Conservation (phyloP, 2,888 invertebrate species). For the Abrostola triplasia region DNA sequence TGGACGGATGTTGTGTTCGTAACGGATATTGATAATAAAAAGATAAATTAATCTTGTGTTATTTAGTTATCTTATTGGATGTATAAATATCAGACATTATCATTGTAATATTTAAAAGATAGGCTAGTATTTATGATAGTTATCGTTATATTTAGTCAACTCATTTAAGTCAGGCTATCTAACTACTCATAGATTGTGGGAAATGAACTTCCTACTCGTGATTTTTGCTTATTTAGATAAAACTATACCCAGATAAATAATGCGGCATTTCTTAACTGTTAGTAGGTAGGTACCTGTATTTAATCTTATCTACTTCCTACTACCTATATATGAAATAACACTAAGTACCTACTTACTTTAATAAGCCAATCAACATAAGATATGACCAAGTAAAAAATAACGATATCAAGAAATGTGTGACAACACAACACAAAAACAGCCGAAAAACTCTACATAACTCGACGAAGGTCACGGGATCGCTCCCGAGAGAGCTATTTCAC, state of each 20-base stretch:
- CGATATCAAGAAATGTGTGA: neutral
- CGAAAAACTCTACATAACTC: conserved; percentile 20
- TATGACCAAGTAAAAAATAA: neutral
- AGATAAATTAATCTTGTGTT: conserved; percentile 21
- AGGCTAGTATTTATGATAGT: too few species aligned
- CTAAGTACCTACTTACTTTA: too few species aligned
- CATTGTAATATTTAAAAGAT: neutral
- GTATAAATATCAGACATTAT: neutral
- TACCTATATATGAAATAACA: too few species aligned
- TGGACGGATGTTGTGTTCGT: conserved; percentile 40
- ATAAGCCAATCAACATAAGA: too few species aligned
- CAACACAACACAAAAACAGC: conserved; percentile 10
- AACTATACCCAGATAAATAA: too few species aligned
- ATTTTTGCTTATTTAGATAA: too few species aligned
- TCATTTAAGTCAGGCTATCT: neutral
- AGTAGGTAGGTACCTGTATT: too few species aligned
- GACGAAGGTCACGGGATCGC: conserved; percentile 52
- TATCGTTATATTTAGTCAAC: neutral
- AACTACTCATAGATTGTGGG: too few species aligned
- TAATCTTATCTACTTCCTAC: too few species aligned
- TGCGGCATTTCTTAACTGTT: too few species aligned
- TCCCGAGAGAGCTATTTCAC: conserved; percentile 46
- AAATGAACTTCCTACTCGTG: too few species aligned
- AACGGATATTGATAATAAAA: conserved; percentile 50
- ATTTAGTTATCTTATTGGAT: conserved; percentile 17